Conservation (phyloP, 1,140 invertebrate species). For the Polypedilum pembai region DNA sequence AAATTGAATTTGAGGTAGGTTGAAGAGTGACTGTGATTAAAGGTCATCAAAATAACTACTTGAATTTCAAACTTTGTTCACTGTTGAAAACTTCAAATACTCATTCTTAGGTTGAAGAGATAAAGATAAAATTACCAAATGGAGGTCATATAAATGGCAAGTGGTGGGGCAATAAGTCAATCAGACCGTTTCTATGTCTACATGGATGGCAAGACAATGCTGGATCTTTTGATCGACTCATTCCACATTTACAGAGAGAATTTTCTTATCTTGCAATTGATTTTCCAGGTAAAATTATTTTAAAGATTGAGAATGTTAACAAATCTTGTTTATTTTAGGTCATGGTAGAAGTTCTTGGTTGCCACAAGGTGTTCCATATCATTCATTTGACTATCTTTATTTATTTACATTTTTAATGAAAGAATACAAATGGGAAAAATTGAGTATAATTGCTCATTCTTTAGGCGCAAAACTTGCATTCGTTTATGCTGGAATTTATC, state of each 20-base stretch:
- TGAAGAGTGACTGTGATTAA: not conserved
- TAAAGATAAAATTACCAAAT: conserved; percentile 55
- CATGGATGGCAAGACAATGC: conserved; percentile 75
- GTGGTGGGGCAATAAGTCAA: conserved; percentile 56
- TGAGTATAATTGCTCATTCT: conserved; percentile 60
- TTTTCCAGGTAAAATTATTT: conserved; percentile 44
- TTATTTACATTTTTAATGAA: conserved; percentile 51
- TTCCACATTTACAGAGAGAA: conserved; percentile 53
- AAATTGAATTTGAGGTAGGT: conserved; percentile 3
- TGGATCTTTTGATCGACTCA: conserved; percentile 62
- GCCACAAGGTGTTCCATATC: conserved; percentile 54
- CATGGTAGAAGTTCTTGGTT: conserved; percentile 63
- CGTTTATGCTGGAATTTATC: conserved; percentile 51
- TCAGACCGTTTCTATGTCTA: conserved; percentile 57
- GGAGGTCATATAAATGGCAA: conserved; percentile 59
- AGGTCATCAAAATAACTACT: not conserved
- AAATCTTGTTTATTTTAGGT: conserved; percentile 35
- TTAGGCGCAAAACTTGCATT: conserved; percentile 55
- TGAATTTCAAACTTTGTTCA: not conserved
- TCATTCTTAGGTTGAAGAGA: conserved; percentile 47
- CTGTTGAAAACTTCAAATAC: too few relatives aligned
- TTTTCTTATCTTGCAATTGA: conserved; percentile 58
- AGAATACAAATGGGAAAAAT: conserved; percentile 59
- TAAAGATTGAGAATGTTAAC: too few relatives aligned
- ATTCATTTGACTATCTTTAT: conserved; percentile 49